Evolutionary conservation across 2,888 invertebrate genomes (phyloP).

Genomic region (Polydesmus complanatus): DNA sequence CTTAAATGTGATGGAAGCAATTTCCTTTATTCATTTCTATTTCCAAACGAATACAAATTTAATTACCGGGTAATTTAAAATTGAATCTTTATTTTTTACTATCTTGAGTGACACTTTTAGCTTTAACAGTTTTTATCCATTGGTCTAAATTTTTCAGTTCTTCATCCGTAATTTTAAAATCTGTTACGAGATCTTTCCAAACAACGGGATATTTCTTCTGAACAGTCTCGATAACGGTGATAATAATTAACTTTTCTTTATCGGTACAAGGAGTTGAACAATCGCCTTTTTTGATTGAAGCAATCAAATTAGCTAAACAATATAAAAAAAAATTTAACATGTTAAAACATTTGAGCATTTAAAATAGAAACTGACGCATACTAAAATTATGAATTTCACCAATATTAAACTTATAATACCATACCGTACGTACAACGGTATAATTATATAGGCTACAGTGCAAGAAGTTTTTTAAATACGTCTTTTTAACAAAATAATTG

Average conservation of each 20-base stretch:
- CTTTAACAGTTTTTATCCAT: neutral
- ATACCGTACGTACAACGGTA: too few species aligned
- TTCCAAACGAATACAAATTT: neutral
- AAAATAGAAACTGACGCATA: neutral
- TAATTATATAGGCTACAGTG: too few species aligned
- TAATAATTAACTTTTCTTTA: conserved; percentile 8
- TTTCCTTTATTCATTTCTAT: too few species aligned
- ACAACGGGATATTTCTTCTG: conserved; percentile 8
- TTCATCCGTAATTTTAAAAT: conserved; percentile 8
- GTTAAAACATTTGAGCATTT: too few species aligned
- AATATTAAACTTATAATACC: neutral
- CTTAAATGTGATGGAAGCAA: too few species aligned
- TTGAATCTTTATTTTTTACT: too few species aligned
- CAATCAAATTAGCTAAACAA: conserved; percentile 4
- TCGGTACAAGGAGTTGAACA: conserved; percentile 9
- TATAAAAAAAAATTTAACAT: too few species aligned
- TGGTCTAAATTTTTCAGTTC: neutral
- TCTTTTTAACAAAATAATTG: too few species aligned
- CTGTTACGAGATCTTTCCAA: conserved; percentile 7
- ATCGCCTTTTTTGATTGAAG: conserved; percentile 7
- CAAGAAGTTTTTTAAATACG: too few species aligned
- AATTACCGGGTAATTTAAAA: too few species aligned
- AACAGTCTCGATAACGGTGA: conserved; percentile 11
- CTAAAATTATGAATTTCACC: neutral
- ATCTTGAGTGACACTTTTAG: too few species aligned